Base-by-base conservation (phyloP, 2,113 vertebrate genomes). In the Thinocorus orbignyianus region DNA sequence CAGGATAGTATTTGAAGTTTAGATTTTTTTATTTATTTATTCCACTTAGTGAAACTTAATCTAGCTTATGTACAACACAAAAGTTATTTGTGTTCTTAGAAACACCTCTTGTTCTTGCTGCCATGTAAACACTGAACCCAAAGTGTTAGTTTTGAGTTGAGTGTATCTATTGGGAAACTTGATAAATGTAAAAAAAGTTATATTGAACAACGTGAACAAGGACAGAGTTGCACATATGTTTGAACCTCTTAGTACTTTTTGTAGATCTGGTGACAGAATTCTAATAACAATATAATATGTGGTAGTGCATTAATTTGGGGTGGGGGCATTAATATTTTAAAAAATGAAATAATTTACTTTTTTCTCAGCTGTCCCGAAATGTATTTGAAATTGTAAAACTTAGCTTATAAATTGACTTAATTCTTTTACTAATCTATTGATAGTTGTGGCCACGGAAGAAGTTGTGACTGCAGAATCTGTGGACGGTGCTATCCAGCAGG, bases 401-500 rank as follows among this genome's bases (percentile, higher is more conserved):
- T 92, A 20, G 60, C 74, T 92, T 90, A 16, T 71, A 78, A 73
- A 77, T 25, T 65, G 25, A 84, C 46, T 58, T 84, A 61, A 87
- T 76, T 80, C 15, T 55, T 84, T 91, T 93, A 49, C 23, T 65
- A 71, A 82, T 96, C n/a, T 90, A 52, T 96, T 86, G 86, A 57
- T 92, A 99, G 98, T 98, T 87, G 98, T 99, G 94, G 98, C 98
- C 51, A 98, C 98, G 35, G 99, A 99, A 94, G 99, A 99, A 94
- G 98, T 99, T 28, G 98, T 99, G 93, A 98, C 98, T 8, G 98
- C 98, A 69, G 99, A 99, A 72, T 98, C 99, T 9, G 98, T 99
- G 88, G 98, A 99, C 73, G 98, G 98, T 76, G 99, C 98, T 95
- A 99, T 99, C 92, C 99, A 99, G 86, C 99, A 99, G 90, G 98